phyloP scores from a whole-genome alignment of 2,888 invertebrate species.

The Rhorus exstirpatorius region DNA sequence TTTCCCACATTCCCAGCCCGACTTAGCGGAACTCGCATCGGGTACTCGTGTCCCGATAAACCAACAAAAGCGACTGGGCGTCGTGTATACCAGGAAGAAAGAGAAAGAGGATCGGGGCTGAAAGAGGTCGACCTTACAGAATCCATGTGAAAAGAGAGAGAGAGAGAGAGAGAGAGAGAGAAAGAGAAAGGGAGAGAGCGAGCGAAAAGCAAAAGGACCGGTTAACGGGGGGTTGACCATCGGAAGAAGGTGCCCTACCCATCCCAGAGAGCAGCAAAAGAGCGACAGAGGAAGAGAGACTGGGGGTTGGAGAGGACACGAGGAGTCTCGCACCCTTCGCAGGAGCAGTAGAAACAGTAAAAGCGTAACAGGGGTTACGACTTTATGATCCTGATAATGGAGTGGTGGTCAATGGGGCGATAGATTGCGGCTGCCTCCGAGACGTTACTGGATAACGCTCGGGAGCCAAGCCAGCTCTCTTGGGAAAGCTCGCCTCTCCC shows the following conservation, averaged over 20 bases:
- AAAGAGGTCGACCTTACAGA: constrained; percentile 52
- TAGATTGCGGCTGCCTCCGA: constrained; percentile 77
- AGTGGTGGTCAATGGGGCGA: constrained; percentile 83
- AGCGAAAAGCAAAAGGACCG: constrained; percentile 29
- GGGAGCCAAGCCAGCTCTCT: constrained; percentile 76
- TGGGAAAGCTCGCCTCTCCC: constrained; percentile 72
- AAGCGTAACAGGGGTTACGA: constrained; percentile 75
- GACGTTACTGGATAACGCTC: constrained; percentile 75
- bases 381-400: constrained; percentile 83
- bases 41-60: constrained; percentile 75
- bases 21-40: constrained; percentile 24
- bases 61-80: constrained; percentile 85
- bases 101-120: constrained; percentile 46
- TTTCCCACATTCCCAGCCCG: constrained; percentile 40
- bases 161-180: constrained; percentile 49
- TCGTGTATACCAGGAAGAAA: constrained; percentile 30
- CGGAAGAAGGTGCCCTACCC: not conserved
- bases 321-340: constrained; percentile 38
- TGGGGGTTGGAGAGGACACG: constrained; percentile 44
- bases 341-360: constrained; percentile 43
- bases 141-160: constrained; percentile 24
- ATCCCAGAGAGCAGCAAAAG: constrained; percentile 22
- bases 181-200: constrained; percentile 27
- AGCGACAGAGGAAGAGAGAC: constrained; percentile 13
- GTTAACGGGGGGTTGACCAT: constrained; percentile 21